Percentiles rank a stretch among this genome's conserved stretches.
These are phyloP conservation scores for Dendrophyllia cribrosa DNA, from an alignment of 64 coral and sea anemone genomes.

Conservation along the genomic window DNA sequence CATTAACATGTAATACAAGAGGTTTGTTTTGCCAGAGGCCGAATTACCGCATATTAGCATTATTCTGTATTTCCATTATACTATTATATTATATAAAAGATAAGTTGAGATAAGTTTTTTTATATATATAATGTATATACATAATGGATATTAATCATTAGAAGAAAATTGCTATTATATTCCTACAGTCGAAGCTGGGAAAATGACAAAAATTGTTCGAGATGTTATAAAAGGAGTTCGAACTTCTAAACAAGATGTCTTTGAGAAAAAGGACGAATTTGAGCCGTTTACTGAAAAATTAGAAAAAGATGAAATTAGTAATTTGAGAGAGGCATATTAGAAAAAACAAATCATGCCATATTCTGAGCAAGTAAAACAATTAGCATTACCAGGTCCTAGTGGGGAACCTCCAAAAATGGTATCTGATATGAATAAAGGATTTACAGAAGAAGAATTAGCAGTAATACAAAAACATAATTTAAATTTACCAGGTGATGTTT, in stretches of 20 bases:
- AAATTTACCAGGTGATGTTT: neutral
- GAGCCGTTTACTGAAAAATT: no score
- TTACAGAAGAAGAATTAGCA: neutral
- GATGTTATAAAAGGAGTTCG: no score
- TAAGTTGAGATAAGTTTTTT: constrained; percentile 48
- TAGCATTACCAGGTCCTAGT: neutral
- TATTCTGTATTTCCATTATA: constrained; percentile 57
- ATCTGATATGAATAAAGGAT: neutral
- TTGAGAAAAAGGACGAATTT: no score
- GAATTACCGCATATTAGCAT: constrained; percentile 3
- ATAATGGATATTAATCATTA: constrained; percentile 7
- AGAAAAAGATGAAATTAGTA: no score
- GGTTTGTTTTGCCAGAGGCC: constrained; percentile 31
- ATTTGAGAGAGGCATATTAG: constrained; percentile 2
- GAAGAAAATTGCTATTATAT: constrained; percentile 15
- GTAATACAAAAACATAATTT: neutral
- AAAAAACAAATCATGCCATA: neutral
- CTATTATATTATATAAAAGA: constrained; percentile 18
- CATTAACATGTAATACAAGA: constrained; percentile 26
- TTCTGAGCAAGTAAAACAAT: neutral
- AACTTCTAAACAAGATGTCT: no score
- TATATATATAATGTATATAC: constrained; percentile 9
- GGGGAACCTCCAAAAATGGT: neutral
- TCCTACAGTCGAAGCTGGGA: neutral
- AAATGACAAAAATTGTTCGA: neutral